A percentile compares a stretch with the other conserved stretches of the same genome.
Evolutionary conservation across 2,113 vertebrate species (phyloP).

Genomic region (Microtus ochrogaster): DNA sequence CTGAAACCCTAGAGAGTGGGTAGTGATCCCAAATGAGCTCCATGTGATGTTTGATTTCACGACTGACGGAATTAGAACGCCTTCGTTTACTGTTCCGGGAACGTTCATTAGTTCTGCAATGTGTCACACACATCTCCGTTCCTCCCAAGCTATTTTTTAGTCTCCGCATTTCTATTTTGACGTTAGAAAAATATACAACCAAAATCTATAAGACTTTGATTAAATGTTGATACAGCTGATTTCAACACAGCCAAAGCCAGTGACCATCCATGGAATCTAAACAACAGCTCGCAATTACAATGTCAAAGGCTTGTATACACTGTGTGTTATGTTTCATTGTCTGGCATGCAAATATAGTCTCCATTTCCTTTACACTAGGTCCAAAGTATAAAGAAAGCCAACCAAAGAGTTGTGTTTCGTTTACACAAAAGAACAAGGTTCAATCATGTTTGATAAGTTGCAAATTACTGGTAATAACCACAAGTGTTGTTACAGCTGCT

Average conservation of each 20-base stretch:
- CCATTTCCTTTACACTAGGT: conserved; percentile 90
- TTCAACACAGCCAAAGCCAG: conserved; percentile 90
- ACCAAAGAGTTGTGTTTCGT: conserved; percentile 91
- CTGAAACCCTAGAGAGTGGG: conserved; percentile 83
- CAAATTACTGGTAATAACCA: conserved; percentile 93
- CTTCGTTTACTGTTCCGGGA: conserved; percentile 81
- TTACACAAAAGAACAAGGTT: conserved; percentile 93
- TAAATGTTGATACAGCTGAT: conserved; percentile 95
- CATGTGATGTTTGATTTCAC: conserved; percentile 81
- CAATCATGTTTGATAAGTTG: conserved; percentile 95
- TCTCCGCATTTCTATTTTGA: conserved; percentile 90
- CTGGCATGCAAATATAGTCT: conserved; percentile 92
- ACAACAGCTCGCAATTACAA: conserved; percentile 92
- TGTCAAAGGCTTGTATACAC: conserved; percentile 93
- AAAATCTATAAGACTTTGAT: conserved; percentile 93
- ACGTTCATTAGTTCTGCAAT: conserved; percentile 87
- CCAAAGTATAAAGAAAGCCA: conserved; percentile 92
- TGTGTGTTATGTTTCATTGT: conserved; percentile 93
- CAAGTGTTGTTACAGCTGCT: conserved; percentile 94
- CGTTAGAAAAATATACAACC: conserved; percentile 92
- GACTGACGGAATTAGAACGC: conserved; percentile 79
- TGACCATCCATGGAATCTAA: conserved; percentile 92
- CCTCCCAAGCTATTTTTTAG: conserved; percentile 87
- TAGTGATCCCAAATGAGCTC: conserved; percentile 80
- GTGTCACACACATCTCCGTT: conserved; percentile 86